Conservation (phyloP, 2,113 vertebrate genomes). For the Ariopsis seemanni region DNA sequence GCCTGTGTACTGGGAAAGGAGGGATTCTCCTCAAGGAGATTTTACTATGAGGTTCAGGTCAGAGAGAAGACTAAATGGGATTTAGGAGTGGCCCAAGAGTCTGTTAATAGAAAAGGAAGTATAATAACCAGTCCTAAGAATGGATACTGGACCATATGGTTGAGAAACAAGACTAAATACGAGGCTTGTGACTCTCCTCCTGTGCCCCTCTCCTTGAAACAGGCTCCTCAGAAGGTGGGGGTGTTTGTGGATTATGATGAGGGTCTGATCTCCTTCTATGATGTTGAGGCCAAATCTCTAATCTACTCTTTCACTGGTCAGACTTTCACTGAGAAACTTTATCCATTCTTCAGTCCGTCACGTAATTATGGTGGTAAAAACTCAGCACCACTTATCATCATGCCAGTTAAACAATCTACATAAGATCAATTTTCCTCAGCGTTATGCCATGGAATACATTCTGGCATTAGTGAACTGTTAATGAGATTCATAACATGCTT, state of each 20-base stretch:
- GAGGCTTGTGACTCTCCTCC: conserved; percentile 6
- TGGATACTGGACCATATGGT: neutral
- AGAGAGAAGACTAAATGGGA: neutral
- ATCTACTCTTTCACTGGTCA: conserved; percentile 16
- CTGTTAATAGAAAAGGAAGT: neutral
- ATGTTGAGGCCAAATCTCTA: neutral
- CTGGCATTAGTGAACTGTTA: neutral
- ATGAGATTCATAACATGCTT: neutral
- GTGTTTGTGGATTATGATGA: conserved; percentile 2
- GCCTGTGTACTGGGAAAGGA: neutral
- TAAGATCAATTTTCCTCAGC: neutral
- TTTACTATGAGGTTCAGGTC: neutral
- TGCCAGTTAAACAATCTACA: neutral
- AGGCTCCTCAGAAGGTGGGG: neutral
- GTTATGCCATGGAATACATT: neutral
- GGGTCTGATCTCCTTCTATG: conserved; percentile 1
- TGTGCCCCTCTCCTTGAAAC: neutral
- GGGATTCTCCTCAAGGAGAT: neutral
- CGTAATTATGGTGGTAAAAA: neutral
- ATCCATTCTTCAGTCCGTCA: conserved; percentile 12
- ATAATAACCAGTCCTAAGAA: neutral
- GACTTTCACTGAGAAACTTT: neutral
- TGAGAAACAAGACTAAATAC: neutral
- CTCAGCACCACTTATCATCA: conserved; percentile 19
- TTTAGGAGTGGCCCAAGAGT: neutral